Conservation (phyloP, 2,113 vertebrate species). For the Platysteira castanea region DNA sequence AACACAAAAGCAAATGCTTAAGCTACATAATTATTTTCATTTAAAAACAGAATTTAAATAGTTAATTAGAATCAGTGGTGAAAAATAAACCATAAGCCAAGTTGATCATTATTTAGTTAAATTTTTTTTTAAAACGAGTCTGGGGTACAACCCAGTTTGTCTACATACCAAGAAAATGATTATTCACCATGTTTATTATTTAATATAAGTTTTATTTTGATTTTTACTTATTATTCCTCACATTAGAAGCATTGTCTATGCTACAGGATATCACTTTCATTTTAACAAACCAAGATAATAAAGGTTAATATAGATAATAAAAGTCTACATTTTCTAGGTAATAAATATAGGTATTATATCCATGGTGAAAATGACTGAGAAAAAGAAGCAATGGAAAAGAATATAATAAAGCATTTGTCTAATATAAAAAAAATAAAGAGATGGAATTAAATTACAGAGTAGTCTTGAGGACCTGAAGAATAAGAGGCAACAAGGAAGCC, state of each 20-base stretch:
- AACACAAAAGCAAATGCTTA: background rate
- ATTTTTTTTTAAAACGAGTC: background rate
- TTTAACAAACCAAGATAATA: background rate
- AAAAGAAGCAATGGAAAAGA: background rate
- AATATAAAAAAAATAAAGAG: background rate
- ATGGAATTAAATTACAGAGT: background rate
- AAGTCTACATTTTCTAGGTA: background rate
- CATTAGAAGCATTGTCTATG: background rate
- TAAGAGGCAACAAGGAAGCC: background rate
- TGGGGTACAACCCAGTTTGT: background rate
- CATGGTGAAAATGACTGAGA: background rate
- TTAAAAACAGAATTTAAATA: background rate
- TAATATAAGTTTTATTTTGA: background rate
- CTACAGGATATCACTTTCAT: background rate
- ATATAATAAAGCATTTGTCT: background rate
- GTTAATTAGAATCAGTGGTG: background rate
- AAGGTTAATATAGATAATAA: background rate
- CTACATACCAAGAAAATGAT: background rate
- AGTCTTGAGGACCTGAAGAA: background rate
- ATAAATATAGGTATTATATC: background rate
- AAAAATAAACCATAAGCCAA: background rate
- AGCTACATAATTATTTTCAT: background rate
- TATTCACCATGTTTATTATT: background rate
- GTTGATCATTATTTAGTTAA: background rate
- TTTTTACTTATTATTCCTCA: background rate